Conservation (phyloP, 1,140 invertebrate genomes). For the Coptotermes formosanus region DNA sequence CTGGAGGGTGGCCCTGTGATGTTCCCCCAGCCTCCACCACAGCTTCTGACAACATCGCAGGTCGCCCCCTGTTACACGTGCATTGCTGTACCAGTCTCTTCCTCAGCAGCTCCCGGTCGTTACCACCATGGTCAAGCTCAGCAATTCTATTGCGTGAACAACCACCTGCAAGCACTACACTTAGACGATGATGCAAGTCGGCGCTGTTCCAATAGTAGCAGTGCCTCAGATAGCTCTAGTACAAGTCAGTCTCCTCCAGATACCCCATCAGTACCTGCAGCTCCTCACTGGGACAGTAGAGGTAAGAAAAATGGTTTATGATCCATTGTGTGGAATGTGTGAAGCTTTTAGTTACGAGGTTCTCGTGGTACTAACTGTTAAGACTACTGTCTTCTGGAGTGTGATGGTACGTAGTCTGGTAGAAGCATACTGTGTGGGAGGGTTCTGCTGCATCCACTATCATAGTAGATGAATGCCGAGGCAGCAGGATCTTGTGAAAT, state of each 20-base stretch:
- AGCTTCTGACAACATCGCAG: neutral
- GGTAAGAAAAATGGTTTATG: neutral
- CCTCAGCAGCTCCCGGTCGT: neutral
- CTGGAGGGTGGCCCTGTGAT: neutral
- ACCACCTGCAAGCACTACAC: slow-evolving; percentile 21
- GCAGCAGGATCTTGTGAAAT: too few relatives aligned
- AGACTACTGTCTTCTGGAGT: too few relatives aligned
- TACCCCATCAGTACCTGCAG: slow-evolving; percentile 47
- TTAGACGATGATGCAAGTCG: slow-evolving; percentile 39
- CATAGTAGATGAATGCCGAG: too few relatives aligned
- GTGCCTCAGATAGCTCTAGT: slow-evolving; percentile 53
- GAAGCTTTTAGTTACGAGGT: too few relatives aligned
- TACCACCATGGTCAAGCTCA: slow-evolving; percentile 9
- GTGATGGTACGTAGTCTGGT: too few relatives aligned
- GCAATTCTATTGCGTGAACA: slow-evolving; percentile 15
- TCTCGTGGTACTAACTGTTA: too few relatives aligned
- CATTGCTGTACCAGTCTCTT: slow-evolving; percentile 10
- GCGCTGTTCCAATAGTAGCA: slow-evolving; percentile 58
- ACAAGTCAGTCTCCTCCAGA: slow-evolving; percentile 58
- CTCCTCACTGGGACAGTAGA: slow-evolving; percentile 28
- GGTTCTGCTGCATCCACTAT: too few relatives aligned
- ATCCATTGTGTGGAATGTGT: too few relatives aligned
- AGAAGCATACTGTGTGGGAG: too few relatives aligned
- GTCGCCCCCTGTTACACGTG: slow-evolving; percentile 9
- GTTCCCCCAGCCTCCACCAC: slow-evolving; percentile 10